These are phyloP conservation scores for Hypanus sabinus DNA, from an alignment of 2,113 vertebrate genomes.

Conservation along the genomic window DNA sequence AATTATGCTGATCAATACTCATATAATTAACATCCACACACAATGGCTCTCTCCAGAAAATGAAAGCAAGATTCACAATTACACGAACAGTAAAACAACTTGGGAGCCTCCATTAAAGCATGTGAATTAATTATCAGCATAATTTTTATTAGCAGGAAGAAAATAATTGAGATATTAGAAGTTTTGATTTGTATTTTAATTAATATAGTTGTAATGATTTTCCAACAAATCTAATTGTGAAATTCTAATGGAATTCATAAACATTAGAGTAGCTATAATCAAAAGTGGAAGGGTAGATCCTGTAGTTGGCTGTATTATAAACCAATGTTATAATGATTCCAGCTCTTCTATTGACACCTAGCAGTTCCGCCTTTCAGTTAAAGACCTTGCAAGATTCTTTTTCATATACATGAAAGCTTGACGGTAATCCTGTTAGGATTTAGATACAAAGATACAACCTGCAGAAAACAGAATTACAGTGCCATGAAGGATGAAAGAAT, in stretches of 20 bases:
- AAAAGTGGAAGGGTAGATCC: slow-evolving; percentile 51
- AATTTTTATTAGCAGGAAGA: not conserved
- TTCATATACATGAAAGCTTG: slow-evolving; percentile 43
- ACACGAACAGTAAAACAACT: not conserved
- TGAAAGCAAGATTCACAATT: not conserved
- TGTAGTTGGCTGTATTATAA: slow-evolving; percentile 45
- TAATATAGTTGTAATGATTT: not conserved
- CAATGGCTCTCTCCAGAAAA: not conserved
- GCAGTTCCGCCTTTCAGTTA: slow-evolving; percentile 41
- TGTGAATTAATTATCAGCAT: not conserved
- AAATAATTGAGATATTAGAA: slow-evolving; percentile 1
- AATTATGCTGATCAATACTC: no score
- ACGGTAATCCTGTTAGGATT: slow-evolving; percentile 47
- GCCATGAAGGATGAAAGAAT: slow-evolving; percentile 13
- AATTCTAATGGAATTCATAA: slow-evolving; percentile 56
- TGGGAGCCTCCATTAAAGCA: not conserved
- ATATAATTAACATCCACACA: no score
- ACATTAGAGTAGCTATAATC: slow-evolving; percentile 58
- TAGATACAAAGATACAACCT: slow-evolving; percentile 42
- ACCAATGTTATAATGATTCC: slow-evolving; percentile 52
- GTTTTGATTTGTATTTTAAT: not conserved
- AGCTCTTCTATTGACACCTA: slow-evolving; percentile 54
- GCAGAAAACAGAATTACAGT: slow-evolving; percentile 38
- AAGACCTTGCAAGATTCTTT: slow-evolving; percentile 43
- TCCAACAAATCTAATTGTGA: slow-evolving; percentile 50